phyloP scores from a whole-genome alignment of 2,797 vertebrate genomes.

The Limnodromus scolopaceus region DNA sequence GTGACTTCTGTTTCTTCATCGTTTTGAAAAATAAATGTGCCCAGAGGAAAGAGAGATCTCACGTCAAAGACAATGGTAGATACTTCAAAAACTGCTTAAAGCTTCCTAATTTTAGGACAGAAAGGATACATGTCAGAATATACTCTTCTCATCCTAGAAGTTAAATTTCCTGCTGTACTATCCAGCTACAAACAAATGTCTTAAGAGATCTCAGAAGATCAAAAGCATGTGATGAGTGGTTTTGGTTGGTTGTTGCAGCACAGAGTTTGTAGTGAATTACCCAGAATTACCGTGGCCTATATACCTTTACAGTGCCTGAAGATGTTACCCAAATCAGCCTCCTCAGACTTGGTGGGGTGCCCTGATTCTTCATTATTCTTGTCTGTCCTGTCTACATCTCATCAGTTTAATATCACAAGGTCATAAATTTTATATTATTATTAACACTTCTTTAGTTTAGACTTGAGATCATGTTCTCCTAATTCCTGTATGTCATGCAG shows the following conservation, averaged over 20 bases:
- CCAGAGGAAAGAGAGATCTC: not conserved
- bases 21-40: not conserved
- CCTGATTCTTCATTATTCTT: not conserved
- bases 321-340: not conserved
- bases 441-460: not conserved
- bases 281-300: not conserved
- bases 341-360: not conserved
- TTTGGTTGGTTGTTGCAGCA: not conserved
- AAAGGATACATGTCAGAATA: not conserved
- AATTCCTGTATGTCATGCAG: rapidly evolving
- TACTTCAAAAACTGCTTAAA: not conserved
- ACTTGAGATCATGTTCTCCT: not conserved
- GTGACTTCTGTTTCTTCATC: not conserved
- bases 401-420: not conserved
- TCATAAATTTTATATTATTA: not conserved
- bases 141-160: not conserved
- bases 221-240: not conserved
- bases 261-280: not conserved
- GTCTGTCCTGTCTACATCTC: not conserved
- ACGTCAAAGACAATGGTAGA: not conserved
- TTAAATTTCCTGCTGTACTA: not conserved
- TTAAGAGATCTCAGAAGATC: not conserved
- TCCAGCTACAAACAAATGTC: not conserved
- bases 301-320: not conserved
- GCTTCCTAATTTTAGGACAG: not conserved